These are phyloP conservation scores for Pristionchus japonicus DNA, from an alignment of 2,888 invertebrate species.

Conservation along the genomic window DNA sequence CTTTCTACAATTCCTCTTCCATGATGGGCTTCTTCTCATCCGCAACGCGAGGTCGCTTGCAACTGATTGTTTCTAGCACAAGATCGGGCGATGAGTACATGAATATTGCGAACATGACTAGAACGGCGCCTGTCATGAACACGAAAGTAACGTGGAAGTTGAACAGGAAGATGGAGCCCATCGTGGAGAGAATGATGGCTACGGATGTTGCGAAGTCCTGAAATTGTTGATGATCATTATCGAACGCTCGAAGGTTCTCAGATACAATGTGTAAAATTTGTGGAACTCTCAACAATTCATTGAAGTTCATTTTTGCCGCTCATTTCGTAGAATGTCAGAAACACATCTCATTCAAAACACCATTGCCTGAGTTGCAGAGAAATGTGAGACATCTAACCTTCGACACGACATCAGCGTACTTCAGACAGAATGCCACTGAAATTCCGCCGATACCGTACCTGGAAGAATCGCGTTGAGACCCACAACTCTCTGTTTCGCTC, in stretches of 20 bases:
- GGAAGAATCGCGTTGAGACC: not conserved
- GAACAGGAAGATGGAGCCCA: constrained; percentile 85
- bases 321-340: not conserved
- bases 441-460: constrained; percentile 93
- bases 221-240: too few species aligned
- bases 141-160: constrained; percentile 87
- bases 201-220: constrained; percentile 95
- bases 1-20: not conserved
- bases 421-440: constrained; percentile 96
- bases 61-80: not conserved
- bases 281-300: not conserved
- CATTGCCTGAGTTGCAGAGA: too few species aligned
- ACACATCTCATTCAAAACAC: too few species aligned
- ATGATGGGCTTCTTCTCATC: constrained; percentile 15
- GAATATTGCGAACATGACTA: constrained; percentile 95
- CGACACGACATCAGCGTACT: constrained; percentile 98
- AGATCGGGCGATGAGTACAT: constrained; percentile 80
- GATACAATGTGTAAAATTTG: too few species aligned
- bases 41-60: not conserved
- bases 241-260: too few species aligned
- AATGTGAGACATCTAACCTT: constrained; percentile 76
- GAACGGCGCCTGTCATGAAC: constrained; percentile 87
- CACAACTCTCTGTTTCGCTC: not conserved
- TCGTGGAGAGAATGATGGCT: constrained; percentile 86
- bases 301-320: not conserved